Conservation (phyloP, 2,113 vertebrate genomes). For the Psephotus haematonotus region DNA sequence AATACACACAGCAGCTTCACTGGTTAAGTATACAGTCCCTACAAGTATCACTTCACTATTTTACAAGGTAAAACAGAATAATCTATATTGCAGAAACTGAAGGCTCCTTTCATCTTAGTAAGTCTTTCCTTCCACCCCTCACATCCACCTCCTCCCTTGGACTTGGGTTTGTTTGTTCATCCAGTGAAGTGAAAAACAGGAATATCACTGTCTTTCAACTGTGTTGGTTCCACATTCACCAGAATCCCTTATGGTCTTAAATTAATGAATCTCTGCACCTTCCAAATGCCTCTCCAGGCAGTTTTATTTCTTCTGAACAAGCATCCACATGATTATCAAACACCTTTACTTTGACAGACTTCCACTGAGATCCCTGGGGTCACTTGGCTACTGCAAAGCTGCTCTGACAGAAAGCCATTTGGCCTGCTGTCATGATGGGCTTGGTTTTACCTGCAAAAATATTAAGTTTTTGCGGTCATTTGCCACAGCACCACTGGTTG, state of each 20-base stretch:
- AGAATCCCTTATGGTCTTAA: neutral
- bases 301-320: neutral
- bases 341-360: neutral
- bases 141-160: neutral
- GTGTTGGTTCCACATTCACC: fast-evolving
- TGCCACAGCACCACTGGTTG: neutral
- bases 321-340: neutral
- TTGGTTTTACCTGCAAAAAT: neutral
- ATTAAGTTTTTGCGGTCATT: neutral
- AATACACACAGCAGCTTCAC: neutral
- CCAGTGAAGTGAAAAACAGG: neutral
- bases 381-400: neutral
- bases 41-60: neutral
- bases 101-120: neutral
- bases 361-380: neutral
- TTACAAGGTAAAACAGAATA: neutral
- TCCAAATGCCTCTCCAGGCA: neutral
- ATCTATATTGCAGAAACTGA: neutral
- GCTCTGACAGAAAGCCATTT: neutral
- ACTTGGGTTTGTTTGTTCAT: neutral
- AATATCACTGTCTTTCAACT: neutral
- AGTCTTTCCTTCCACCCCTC: neutral
- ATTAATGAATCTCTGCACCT: neutral
- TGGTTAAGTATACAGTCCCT: neutral
- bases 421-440: neutral